Evolutionary conservation across 2,888 invertebrate genomes (phyloP), one percentile per base, ranked within the genome.

Genomic region (Sinodicranocentrus sp.): DNA sequence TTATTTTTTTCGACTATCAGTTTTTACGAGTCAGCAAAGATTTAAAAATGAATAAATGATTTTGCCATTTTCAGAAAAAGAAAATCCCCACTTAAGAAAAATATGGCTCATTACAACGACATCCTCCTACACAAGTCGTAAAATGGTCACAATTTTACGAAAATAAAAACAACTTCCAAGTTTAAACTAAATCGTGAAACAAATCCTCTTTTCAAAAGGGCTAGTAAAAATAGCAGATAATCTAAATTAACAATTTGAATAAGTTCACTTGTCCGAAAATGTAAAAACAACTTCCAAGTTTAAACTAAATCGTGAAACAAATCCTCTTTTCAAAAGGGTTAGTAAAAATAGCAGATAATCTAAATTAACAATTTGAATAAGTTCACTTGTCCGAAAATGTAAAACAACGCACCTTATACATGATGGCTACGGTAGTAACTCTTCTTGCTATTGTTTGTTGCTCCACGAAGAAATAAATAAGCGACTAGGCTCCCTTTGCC

Each of bases 371-470:
- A 13, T 39, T 39, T 8, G 13, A 39, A 39, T 39, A 39, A 39
- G 13, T 8, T 8, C 6, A n/a, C n/a, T 13, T 48, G 17, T 48
- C 6, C 3, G 21, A 43, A 26, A 71, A 15, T 44, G n/a, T 33
- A 6, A 33, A 3, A 33, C 39, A n/a, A 76, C 76, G 65, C 67
- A 77, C 77, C 77, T 77, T 77, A 25, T 67, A 57, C 77, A 77
- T 77, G 77, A 77, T 68, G 77, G 67, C 33, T 19, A 52, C 52
- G 19, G 17, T 52, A 17, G 52, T 10, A 10, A 10, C 3, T 3
- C 10, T 3, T 3, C 3, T 52, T 25, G 59, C 59, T 15, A 26
- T 26, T 10, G 13, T 25, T 25, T 23, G 59, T 26, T 59, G 23
- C 59, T 23, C 19, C 19, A n/a, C 15, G 3, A 10, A 33, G 10